These are phyloP conservation scores for Botrylloides violaceus DNA, from an alignment of 23 tunicate species.

Conservation along the genomic window DNA sequence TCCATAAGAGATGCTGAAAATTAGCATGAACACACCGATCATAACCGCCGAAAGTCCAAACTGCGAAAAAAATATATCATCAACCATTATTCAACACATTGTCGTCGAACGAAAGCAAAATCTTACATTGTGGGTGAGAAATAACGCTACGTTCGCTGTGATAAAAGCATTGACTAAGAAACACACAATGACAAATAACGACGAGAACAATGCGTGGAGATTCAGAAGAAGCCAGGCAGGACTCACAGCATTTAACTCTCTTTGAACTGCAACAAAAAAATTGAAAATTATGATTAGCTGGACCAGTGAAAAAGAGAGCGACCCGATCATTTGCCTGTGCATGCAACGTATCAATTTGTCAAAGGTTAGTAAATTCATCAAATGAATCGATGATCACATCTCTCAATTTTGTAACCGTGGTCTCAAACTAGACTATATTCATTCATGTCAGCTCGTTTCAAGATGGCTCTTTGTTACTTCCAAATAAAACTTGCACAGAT, in stretches of 20 bases:
- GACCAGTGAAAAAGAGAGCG: too few species aligned
- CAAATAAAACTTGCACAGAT: too few species aligned
- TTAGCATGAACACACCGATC: constrained; percentile 53
- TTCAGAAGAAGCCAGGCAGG: constrained; percentile 49
- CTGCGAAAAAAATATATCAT: constrained; percentile 18
- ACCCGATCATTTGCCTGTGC: too few species aligned
- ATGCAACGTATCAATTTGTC: too few species aligned
- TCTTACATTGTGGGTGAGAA: constrained; percentile 45
- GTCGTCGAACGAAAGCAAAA: too few species aligned
- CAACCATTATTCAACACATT: too few species aligned
- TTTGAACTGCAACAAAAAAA: constrained; percentile 32
- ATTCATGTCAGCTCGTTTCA: too few species aligned
- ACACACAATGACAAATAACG: constrained; percentile 39
- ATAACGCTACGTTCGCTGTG: constrained; percentile 28
- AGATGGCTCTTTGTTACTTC: too few species aligned
- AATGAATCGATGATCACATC: too few species aligned
- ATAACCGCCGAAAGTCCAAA: constrained; percentile 50
- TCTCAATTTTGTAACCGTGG: too few species aligned
- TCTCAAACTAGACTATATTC: too few species aligned
- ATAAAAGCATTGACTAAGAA: constrained; percentile 56
- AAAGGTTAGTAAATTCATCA: too few species aligned
- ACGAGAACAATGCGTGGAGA: constrained; percentile 19
- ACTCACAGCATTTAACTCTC: constrained; percentile 28
- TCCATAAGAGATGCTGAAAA: constrained; percentile 57
- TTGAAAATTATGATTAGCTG: neutral